These are phyloP conservation scores for Drosophila erecta DNA, from an alignment of 1,140 invertebrate genomes.

Conservation along the genomic window DNA sequence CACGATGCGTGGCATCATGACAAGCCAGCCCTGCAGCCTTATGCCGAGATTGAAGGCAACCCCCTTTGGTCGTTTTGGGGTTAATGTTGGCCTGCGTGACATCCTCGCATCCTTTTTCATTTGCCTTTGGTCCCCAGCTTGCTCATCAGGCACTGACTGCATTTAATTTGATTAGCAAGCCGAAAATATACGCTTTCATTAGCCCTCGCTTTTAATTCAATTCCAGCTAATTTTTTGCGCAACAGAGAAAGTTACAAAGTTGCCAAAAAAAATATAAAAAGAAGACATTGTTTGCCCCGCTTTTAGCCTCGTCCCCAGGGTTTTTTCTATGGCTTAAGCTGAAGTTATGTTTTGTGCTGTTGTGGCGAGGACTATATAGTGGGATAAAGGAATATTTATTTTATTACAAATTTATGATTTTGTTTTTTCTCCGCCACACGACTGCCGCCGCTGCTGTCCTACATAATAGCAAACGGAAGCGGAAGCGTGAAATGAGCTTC, in stretches of 20 bases:
- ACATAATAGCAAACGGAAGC: slow-evolving; percentile 76
- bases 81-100: slow-evolving; percentile 65
- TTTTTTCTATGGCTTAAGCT: slow-evolving; percentile 50
- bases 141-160: slow-evolving; percentile 56
- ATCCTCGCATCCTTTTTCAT: slow-evolving; percentile 31
- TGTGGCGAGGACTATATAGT: slow-evolving; percentile 39
- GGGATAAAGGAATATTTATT: slow-evolving; percentile 80
- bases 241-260: slow-evolving; percentile 39
- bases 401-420: slow-evolving; percentile 82
- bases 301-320: slow-evolving; percentile 4
- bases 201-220: slow-evolving; percentile 64
- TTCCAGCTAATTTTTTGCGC: slow-evolving; percentile 59
- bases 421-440: slow-evolving; percentile 58
- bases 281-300: slow-evolving; percentile 35
- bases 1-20: slow-evolving; percentile 60
- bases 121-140: neutral
- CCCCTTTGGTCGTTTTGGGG: slow-evolving; percentile 44
- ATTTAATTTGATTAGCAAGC: slow-evolving; percentile 73
- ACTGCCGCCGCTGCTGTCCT: slow-evolving; percentile 10
- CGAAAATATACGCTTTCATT: slow-evolving; percentile 65
- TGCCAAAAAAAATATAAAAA: slow-evolving; percentile 24
- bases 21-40: slow-evolving; percentile 21
- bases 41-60: slow-evolving; percentile 69
- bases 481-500: slow-evolving; percentile 82
- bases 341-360: slow-evolving; percentile 60